These are phyloP conservation scores for Pimephales promelas DNA, from an alignment of 2,113 vertebrate genomes.

Conservation along the genomic window DNA sequence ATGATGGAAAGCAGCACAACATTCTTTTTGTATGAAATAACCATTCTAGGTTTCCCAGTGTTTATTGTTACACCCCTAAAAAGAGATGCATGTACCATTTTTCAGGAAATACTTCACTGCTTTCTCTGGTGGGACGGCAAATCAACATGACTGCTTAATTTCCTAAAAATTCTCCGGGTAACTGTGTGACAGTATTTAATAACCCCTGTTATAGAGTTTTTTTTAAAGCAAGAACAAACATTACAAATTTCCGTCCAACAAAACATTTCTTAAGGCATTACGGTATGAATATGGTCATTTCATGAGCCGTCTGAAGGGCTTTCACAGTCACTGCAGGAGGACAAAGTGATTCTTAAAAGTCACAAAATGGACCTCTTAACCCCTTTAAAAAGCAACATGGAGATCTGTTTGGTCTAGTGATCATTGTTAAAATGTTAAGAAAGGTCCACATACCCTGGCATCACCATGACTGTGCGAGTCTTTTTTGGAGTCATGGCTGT, in stretches of 20 bases:
- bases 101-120: not conserved
- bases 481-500: constrained; percentile 69
- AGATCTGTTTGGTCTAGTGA: constrained; percentile 17
- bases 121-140: constrained; percentile 33
- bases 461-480: constrained; percentile 71
- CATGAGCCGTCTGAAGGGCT: not conserved
- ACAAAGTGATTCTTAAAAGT: not conserved
- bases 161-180: constrained; percentile 13
- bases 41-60: not conserved
- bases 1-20: constrained; percentile 10
- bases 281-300: constrained; percentile 1
- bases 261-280: not conserved
- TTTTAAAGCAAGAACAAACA: not conserved
- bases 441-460: constrained; percentile 71
- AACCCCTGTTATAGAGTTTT: constrained; percentile 54
- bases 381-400: constrained; percentile 8
- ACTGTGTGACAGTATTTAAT: constrained; percentile 66
- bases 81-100: not conserved
- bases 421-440: constrained; percentile 43
- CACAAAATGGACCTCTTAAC: constrained; percentile 22
- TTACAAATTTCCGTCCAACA: not conserved
- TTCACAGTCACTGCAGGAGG: constrained; percentile 2
- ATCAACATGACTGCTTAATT: constrained; percentile 33
- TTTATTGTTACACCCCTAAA: constrained; percentile 7
- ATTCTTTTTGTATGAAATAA: constrained; percentile 4